These are phyloP conservation scores for Bombyx huttoni DNA, from an alignment of 2,888 invertebrate species.

Conservation along the genomic window DNA sequence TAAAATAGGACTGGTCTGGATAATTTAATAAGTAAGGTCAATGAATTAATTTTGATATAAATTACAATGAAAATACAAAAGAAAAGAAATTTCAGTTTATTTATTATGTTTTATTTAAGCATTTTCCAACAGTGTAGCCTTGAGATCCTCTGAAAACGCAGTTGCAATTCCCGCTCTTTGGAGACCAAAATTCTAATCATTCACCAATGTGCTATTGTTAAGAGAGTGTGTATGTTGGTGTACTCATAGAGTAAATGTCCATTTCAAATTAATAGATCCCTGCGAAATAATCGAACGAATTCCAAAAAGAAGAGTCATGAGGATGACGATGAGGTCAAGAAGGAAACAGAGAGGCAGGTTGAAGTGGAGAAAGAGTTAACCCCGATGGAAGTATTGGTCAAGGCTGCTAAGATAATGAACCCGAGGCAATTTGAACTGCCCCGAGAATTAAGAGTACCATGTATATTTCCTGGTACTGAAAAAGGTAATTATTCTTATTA, in stretches of 20 bases:
- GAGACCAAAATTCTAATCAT: no score
- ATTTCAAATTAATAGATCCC: constrained; percentile 17
- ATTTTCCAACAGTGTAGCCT: no score
- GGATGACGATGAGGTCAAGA: constrained; percentile 28
- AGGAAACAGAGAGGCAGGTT: constrained; percentile 14
- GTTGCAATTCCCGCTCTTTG: no score
- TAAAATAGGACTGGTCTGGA: no score
- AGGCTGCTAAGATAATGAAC: constrained; percentile 88
- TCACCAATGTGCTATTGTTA: no score
- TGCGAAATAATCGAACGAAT: constrained; percentile 39
- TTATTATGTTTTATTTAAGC: no score
- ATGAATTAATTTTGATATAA: no score
- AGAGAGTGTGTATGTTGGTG: no score
- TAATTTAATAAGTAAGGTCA: no score
- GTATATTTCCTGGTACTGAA: constrained; percentile 86
- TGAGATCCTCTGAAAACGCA: no score
- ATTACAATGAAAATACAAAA: no score
- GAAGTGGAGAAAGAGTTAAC: constrained; percentile 45
- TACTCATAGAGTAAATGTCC: background rate
- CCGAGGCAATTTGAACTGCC: constrained; percentile 93
- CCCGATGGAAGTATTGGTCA: constrained; percentile 84
- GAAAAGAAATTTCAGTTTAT: no score
- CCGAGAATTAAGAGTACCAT: constrained; percentile 81
- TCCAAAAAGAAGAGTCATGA: constrained; percentile 43
- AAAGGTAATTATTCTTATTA: constrained; percentile 45